Evolutionary conservation across 2,113 vertebrate species (phyloP).

Genomic region (Mobula birostris): DNA sequence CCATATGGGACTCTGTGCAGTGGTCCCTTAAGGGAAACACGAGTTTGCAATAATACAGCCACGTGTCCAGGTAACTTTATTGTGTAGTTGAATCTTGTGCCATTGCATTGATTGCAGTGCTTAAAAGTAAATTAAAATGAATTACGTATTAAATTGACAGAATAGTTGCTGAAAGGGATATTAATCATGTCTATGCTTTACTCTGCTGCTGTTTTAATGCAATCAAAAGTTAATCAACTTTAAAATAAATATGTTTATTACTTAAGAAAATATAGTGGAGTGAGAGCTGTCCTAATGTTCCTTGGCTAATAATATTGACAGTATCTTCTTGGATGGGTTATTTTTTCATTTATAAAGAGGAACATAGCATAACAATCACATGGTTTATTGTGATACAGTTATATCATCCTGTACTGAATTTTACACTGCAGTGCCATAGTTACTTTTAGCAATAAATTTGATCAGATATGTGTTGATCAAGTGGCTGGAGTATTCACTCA

Average conservation of each 20-base stretch:
- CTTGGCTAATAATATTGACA: background rate
- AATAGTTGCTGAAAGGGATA: background rate
- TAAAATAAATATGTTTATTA: background rate
- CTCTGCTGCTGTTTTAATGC: background rate
- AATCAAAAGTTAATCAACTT: background rate
- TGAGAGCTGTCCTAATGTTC: background rate
- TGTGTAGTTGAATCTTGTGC: background rate
- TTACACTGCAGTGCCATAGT: background rate
- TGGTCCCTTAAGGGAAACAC: slow-evolving; percentile 84
- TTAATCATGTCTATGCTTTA: background rate
- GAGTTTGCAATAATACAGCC: slow-evolving; percentile 90
- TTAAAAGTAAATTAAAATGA: background rate
- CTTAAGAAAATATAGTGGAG: background rate
- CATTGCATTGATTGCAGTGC: background rate
- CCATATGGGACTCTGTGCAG: slow-evolving; percentile 95
- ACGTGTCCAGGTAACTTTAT: slow-evolving; percentile 74
- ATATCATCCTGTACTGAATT: background rate
- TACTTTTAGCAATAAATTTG: background rate
- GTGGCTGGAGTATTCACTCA: no score
- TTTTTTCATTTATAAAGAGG: background rate
- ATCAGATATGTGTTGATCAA: no score
- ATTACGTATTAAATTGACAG: background rate
- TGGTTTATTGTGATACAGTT: background rate
- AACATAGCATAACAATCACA: background rate
- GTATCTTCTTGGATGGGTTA: background rate